These are phyloP conservation scores for Scaptodrosophila lebanonensis DNA, from an alignment of 1,140 invertebrate species.

Conservation along the genomic window DNA sequence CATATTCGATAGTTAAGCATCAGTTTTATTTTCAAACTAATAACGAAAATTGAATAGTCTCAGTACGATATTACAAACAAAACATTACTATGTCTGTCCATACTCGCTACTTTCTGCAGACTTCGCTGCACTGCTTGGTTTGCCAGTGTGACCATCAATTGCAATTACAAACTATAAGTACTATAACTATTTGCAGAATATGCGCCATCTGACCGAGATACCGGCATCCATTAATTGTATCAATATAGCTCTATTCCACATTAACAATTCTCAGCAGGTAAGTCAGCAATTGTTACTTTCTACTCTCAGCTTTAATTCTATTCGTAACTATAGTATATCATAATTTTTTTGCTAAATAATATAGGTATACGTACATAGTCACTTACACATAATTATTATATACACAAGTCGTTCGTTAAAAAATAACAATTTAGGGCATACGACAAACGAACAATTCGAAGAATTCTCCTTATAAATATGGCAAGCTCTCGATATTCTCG, in stretches of 20 bases:
- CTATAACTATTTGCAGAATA: slow-evolving; percentile 29
- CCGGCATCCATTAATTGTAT: slow-evolving; percentile 18
- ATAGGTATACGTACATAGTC: slow-evolving; percentile 46
- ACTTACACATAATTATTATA: slow-evolving; percentile 61
- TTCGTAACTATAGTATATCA: slow-evolving; percentile 12
- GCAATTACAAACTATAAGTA: neutral
- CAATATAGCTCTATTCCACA: slow-evolving; percentile 14
- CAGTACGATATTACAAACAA: too few relatives aligned
- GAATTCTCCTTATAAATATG: slow-evolving; percentile 67
- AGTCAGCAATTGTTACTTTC: slow-evolving; percentile 11
- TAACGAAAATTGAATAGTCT: too few relatives aligned
- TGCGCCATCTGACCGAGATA: slow-evolving; percentile 13
- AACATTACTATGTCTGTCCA: too few relatives aligned
- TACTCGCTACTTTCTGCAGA: too few relatives aligned
- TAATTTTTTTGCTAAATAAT: slow-evolving; percentile 14
- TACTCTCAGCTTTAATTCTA: slow-evolving; percentile 47
- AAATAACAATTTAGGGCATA: slow-evolving; percentile 62
- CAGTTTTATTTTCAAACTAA: too few relatives aligned
- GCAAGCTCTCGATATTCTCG: slow-evolving; percentile 62
- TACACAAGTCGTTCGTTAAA: slow-evolving; percentile 66
- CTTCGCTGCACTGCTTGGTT: too few relatives aligned
- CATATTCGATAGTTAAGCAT: too few relatives aligned
- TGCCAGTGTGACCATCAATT: too few relatives aligned
- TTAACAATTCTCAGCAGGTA: slow-evolving; percentile 35
- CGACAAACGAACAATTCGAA: slow-evolving; percentile 23